Evolutionary conservation across 2,113 vertebrate genomes (phyloP), one percentile per base, ranked within the genome.

Genomic region (Albula glossodonta): DNA sequence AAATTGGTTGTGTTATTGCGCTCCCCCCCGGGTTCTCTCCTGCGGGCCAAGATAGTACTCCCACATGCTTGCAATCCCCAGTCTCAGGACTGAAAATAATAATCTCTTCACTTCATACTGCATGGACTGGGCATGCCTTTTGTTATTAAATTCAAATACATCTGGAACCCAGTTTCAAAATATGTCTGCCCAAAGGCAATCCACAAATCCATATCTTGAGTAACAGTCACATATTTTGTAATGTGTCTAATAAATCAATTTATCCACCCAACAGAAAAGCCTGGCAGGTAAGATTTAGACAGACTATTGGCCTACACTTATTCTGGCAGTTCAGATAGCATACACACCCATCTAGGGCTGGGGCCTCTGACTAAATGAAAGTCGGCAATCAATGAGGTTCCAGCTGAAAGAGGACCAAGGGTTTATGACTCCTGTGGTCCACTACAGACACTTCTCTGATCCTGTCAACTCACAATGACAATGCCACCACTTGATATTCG

Each of bases 1-100:
- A 92, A 86, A 89, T 88, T 82, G 87, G 53, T 12, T 83, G 52
- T 84, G 83, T 48, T 52, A 17, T 25, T 49, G 10, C 48, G 9
- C 11, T 41, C 48, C 70, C 25, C 57, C 51, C 53, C 17, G 13
- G 48, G n/a, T 41, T 1, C 57, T 0, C 74, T 52, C 80, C 56
- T 31, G 51, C 41, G 5, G 57, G 25, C 41, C 19, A 19, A 74
- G 70, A 74, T 74, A n/a, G 70, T 10, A 74, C 53, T 51, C 50
- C 17, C 80, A 86, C 17, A 50, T 8, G 17, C 77, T 50, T 2
- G 41, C 51, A 74, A 8, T 31, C 70, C 2, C n/a, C 70, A 31
- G 70, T 66, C 60, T 22, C 11, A n/a, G 12, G 53, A 56, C 7
- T 7, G 53, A 56, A 56, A 56, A 56, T 12, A 56, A 41, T 1